Evolutionary conservation across 2,888 invertebrate genomes (phyloP).

Genomic region (Folsomia candida): DNA sequence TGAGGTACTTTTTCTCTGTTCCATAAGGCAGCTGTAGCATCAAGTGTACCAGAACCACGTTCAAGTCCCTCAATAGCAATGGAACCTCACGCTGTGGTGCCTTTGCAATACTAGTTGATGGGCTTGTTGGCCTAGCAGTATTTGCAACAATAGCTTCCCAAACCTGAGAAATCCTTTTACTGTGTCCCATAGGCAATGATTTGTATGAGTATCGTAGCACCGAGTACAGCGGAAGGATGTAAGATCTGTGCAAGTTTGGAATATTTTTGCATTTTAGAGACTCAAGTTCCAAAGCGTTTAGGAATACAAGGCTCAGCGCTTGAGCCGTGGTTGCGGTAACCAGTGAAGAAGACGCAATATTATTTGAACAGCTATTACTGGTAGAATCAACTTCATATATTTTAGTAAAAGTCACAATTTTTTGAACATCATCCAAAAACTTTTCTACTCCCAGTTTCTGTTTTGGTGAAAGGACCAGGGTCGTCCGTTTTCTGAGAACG

Average conservation of each 20-base stretch:
- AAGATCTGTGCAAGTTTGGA: neutral
- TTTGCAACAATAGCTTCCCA: slow-evolving; percentile 35
- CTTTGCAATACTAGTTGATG: slow-evolving; percentile 18
- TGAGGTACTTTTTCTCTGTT: slow-evolving; percentile 17
- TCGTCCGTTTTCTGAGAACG: neutral
- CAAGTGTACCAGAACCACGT: slow-evolving; percentile 32
- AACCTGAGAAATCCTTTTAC: slow-evolving; percentile 34
- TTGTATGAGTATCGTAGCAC: slow-evolving; percentile 36
- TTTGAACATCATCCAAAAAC: slow-evolving; percentile 7
- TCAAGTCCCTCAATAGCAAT: slow-evolving; percentile 31
- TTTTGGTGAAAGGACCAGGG: slow-evolving; percentile 12
- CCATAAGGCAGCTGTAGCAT: slow-evolving; percentile 28
- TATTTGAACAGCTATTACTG: neutral
- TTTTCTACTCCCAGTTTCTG: slow-evolving; percentile 12
- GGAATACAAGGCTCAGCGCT: neutral
- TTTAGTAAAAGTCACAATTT: slow-evolving; percentile 4
- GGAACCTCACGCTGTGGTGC: slow-evolving; percentile 33
- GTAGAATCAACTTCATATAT: neutral
- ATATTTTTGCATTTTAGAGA: neutral
- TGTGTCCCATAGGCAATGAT: slow-evolving; percentile 31
- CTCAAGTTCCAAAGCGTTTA: slow-evolving; percentile 10
- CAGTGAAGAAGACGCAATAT: neutral
- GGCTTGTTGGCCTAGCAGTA: no score
- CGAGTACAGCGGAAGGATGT: slow-evolving; percentile 28
- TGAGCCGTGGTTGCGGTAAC: neutral